phyloP scores from a whole-genome alignment of 2,797 vertebrate species.

The Cossypha heuglini region DNA sequence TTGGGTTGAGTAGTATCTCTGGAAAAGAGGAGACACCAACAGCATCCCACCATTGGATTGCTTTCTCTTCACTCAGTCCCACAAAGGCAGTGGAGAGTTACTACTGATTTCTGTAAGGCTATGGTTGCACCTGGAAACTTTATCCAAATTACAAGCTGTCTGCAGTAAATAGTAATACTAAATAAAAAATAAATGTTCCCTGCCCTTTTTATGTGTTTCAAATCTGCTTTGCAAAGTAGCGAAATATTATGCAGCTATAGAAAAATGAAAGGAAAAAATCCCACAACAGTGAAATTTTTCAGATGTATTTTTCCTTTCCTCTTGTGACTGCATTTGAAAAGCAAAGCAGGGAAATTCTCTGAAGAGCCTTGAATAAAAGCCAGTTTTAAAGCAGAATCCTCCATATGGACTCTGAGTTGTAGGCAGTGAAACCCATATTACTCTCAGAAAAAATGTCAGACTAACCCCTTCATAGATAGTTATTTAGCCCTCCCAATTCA shows the following conservation, averaged over 20 bases:
- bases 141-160: background rate
- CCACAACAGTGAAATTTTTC: background rate
- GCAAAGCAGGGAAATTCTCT: background rate
- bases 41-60: fast-evolving
- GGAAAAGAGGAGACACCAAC: background rate
- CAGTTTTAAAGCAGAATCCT: background rate
- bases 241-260: background rate
- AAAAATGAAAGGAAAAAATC: background rate
- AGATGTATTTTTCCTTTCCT: background rate
- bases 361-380: background rate
- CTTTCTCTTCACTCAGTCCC: background rate
- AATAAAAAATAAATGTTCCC: background rate
- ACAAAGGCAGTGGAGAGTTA: background rate
- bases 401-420: background rate
- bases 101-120: background rate
- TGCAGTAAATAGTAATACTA: background rate
- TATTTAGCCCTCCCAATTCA: background rate
- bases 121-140: background rate
- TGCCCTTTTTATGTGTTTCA: background rate
- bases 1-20: background rate
- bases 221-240: background rate
- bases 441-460: background rate
- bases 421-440: background rate
- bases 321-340: background rate
- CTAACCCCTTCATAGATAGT: background rate